Conservation (phyloP, 2,888 invertebrate genomes). For the Frankliniella intonsa region DNA sequence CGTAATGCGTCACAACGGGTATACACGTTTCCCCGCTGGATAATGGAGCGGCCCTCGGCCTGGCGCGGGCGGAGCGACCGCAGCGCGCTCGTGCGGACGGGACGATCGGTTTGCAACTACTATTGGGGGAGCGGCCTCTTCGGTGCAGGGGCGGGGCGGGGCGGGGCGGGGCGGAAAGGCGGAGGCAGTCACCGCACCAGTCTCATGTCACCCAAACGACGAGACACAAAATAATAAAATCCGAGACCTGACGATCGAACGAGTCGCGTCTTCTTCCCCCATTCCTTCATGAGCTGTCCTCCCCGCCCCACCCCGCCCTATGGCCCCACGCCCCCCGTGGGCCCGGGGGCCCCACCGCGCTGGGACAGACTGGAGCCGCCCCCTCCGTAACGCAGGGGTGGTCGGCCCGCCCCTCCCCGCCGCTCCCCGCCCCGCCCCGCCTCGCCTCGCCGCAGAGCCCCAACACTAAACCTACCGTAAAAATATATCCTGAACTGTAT, state of each 20-base stretch:
- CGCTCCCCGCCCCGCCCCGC: background rate
- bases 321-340: background rate
- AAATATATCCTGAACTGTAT: no score
- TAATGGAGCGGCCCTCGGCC: background rate
- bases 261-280: background rate
- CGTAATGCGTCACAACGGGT: no score
- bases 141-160: background rate
- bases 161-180: background rate
- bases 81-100: no score
- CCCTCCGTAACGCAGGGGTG: background rate
- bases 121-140: background rate
- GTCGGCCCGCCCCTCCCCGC: background rate
- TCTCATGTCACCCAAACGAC: constrained; percentile 6
- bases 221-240: background rate
- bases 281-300: background rate
- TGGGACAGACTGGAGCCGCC: constrained; percentile 10
- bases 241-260: constrained; percentile 16
- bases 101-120: no score
- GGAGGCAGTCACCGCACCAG: background rate
- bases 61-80: no score
- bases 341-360: constrained; percentile 4
- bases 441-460: background rate
- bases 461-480: no score
- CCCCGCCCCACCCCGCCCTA: background rate
- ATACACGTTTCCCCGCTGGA: no score